A percentile compares a stretch with the other conserved stretches of the same genome.
Evolutionary conservation across 2,888 invertebrate species (phyloP).

Genomic region (Patella pellucida): DNA sequence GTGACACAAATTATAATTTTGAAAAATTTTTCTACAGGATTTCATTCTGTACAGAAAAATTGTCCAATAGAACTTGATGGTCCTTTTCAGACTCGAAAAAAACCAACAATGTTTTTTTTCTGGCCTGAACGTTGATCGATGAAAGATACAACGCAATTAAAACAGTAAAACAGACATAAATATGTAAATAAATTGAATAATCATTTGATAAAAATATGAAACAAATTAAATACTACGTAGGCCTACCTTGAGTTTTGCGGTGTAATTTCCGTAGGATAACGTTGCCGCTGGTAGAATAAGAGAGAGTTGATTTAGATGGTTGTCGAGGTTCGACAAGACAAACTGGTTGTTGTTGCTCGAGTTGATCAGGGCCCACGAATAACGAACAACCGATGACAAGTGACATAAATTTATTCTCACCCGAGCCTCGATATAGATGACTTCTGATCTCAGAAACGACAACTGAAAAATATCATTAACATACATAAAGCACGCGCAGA

Average conservation of each 20-base stretch:
- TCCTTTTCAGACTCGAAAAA: too few relatives aligned
- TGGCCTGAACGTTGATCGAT: too few relatives aligned
- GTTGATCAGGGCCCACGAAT: conserved; percentile 51
- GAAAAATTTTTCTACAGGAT: too few relatives aligned
- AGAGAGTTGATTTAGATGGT: conserved; percentile 39
- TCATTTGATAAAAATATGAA: too few relatives aligned
- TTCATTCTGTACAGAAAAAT: too few relatives aligned
- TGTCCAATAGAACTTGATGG: too few relatives aligned
- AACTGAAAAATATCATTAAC: background rate
- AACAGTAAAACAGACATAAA: too few relatives aligned
- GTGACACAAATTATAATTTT: too few relatives aligned
- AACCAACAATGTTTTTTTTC: too few relatives aligned
- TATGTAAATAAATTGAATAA: too few relatives aligned
- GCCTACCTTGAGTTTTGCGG: conserved; percentile 58
- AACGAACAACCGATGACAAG: conserved; percentile 37
- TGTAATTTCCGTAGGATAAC: conserved; percentile 57
- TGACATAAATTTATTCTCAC: conserved; percentile 50
- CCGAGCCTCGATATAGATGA: conserved; percentile 53
- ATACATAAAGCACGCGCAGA: background rate
- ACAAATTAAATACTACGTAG: conserved; percentile 15
- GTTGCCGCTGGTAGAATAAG: conserved; percentile 53
- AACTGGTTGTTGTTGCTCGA: conserved; percentile 15
- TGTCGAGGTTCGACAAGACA: conserved; percentile 12
- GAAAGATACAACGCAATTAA: too few relatives aligned
- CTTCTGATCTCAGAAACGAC: conserved; percentile 40